Evolutionary conservation across 2,888 invertebrate species (phyloP).

Genomic region (Conus canariensis): DNA sequence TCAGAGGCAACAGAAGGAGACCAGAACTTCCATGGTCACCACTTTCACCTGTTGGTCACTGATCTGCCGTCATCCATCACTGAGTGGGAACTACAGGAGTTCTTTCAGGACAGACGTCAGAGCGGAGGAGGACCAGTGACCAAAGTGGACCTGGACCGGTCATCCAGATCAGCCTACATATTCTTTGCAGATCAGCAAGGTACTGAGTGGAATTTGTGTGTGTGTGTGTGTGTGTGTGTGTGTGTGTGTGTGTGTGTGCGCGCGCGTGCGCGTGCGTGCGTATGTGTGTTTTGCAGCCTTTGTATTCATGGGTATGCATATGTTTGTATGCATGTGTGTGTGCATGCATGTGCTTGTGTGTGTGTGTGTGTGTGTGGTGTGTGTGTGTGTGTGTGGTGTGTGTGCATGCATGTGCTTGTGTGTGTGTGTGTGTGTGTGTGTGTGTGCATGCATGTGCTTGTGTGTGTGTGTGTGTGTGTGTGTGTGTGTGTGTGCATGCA

Average conservation of each 20-base stretch:
- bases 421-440: constrained; percentile 9
- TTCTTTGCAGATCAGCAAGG: neutral
- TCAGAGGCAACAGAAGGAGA: neutral
- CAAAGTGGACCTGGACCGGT: neutral
- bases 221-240: neutral
- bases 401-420: neutral
- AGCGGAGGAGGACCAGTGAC: constrained; percentile 14
- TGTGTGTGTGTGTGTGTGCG: neutral
- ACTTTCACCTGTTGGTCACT: constrained; percentile 9
- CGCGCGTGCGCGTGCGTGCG: neutral
- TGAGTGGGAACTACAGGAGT: neutral
- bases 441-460: neutral
- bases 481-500: constrained; percentile 3
- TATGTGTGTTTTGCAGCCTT: no score
- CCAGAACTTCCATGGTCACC: neutral
- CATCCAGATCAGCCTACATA: neutral
- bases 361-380: neutral
- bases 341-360: neutral
- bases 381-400: neutral
- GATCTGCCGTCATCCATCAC: neutral
- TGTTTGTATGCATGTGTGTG: neutral
- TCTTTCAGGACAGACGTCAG: neutral
- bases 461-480: neutral
- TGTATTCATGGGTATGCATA: no score
- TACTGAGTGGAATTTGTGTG: neutral